These are phyloP conservation scores for Poeciliopsis paucimaculata DNA, from an alignment of 2,797 vertebrate species.

Conservation along the genomic window DNA sequence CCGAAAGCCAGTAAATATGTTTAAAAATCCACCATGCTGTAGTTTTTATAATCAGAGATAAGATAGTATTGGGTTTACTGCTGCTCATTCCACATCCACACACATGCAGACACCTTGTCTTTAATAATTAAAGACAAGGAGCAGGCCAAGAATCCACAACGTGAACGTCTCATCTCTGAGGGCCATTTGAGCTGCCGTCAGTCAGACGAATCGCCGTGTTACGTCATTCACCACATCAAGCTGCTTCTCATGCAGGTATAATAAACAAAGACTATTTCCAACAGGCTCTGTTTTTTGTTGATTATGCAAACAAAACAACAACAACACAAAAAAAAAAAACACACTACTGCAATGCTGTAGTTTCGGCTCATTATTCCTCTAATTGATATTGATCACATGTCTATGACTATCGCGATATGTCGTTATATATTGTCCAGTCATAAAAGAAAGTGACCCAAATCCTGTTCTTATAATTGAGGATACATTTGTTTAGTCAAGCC, in stretches of 20 bases:
- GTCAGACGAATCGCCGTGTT: slow-evolving; percentile 6
- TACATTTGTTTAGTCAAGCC: no score
- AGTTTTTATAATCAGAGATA: slow-evolving; percentile 17
- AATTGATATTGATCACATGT: slow-evolving; percentile 18
- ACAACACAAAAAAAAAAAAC: background rate
- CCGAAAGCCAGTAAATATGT: slow-evolving; percentile 5
- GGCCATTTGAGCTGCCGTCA: slow-evolving; percentile 41
- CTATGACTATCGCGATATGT: no score
- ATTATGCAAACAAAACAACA: background rate
- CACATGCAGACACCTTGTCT: slow-evolving; percentile 50
- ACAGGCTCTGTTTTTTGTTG: slow-evolving; percentile 9
- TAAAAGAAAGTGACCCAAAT: no score
- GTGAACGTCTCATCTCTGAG: slow-evolving; percentile 48
- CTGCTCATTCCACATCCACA: slow-evolving; percentile 20
- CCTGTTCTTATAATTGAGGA: no score
- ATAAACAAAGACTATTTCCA: slow-evolving; percentile 10
- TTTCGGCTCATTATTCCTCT: slow-evolving; percentile 60
- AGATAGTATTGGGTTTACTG: slow-evolving; percentile 10
- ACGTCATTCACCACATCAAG: slow-evolving; percentile 1
- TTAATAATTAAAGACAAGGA: slow-evolving; percentile 68
- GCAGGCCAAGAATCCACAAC: slow-evolving; percentile 56
- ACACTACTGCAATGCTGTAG: slow-evolving; percentile 35
- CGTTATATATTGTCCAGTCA: no score
- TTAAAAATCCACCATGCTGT: slow-evolving; percentile 9
- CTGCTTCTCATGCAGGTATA: slow-evolving; percentile 7